Percentiles rank a stretch among this genome's conserved stretches.
Evolutionary conservation across 1,140 invertebrate species (phyloP).

Genomic region (Stenopsyche tienmushanensis): DNA sequence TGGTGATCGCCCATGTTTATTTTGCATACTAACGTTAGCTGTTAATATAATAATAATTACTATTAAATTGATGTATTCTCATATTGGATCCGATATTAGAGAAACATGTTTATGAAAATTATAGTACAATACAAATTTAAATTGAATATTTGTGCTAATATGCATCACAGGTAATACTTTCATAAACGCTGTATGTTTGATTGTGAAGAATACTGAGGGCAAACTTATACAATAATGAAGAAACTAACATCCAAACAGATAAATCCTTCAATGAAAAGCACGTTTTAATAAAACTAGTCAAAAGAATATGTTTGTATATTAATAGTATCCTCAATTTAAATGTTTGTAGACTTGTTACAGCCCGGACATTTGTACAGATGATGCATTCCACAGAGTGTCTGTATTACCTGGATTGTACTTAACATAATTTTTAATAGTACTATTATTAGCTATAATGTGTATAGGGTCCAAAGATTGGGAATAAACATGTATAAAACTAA

Average conservation of each 20-base stretch:
- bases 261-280: too few relatives aligned
- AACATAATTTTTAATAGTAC: slow-evolving; percentile 50
- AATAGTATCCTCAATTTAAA: neutral
- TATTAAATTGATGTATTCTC: slow-evolving; percentile 42
- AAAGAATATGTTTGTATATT: slow-evolving; percentile 2
- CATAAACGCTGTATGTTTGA: slow-evolving; percentile 15
- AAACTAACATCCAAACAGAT: too few relatives aligned
- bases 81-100: slow-evolving; percentile 42
- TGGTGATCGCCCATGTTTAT: slow-evolving; percentile 34
- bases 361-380: slow-evolving; percentile 18
- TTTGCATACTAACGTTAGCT: slow-evolving; percentile 41
- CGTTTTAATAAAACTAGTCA: slow-evolving; percentile 18
- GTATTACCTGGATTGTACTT: slow-evolving; percentile 43
- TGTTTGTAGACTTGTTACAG: slow-evolving; percentile 24
- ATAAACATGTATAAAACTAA: slow-evolving; percentile 57
- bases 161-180: slow-evolving; percentile 37
- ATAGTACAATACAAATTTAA: slow-evolving; percentile 40
- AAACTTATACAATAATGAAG: too few relatives aligned
- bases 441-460: slow-evolving; percentile 59
- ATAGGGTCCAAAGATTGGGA: slow-evolving; percentile 61
- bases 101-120: slow-evolving; percentile 40
- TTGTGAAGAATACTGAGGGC: slow-evolving; percentile 11
- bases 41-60: slow-evolving; percentile 39
- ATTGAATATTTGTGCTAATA: slow-evolving; percentile 31
- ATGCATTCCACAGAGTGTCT: slow-evolving; percentile 28